Percentiles rank a stretch among this genome's conserved stretches.
Evolutionary conservation across 1,140 invertebrate species (phyloP).

Genomic region (Penaeus japonicus): DNA sequence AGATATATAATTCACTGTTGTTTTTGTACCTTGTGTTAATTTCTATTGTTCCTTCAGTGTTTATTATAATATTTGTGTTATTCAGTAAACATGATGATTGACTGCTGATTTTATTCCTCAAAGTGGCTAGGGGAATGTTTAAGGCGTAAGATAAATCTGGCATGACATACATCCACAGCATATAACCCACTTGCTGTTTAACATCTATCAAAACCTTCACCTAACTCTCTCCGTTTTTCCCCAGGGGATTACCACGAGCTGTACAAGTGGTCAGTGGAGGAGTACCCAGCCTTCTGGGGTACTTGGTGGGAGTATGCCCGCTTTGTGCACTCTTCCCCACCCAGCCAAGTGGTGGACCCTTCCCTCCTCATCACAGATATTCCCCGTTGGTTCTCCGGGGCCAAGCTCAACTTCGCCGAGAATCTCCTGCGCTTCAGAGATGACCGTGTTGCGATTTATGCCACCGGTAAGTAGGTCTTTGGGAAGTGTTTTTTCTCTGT

Average conservation of each 20-base stretch:
- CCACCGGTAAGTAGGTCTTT: conserved; percentile 50
- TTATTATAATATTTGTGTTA: too few species aligned
- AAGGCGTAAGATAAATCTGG: too few species aligned
- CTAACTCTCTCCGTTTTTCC: not conserved
- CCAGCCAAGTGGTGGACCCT: conserved; percentile 32
- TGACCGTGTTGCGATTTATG: conserved; percentile 54
- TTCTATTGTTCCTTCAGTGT: too few species aligned
- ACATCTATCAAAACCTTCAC: not conserved
- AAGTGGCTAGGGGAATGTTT: too few species aligned
- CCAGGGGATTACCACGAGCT: conserved; percentile 57
- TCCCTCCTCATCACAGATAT: conserved; percentile 53
- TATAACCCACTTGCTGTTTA: not conserved
- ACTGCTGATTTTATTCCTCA: too few species aligned
- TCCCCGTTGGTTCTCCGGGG: conserved; percentile 61
- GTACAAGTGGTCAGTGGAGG: conserved; percentile 57
- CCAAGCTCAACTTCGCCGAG: conserved; percentile 61
- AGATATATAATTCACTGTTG: too few species aligned
- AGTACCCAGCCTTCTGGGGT: conserved; percentile 56
- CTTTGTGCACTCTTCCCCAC: conserved; percentile 25
- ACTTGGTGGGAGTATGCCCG: conserved; percentile 52
- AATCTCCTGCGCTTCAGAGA: conserved; percentile 60
- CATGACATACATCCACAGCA: too few species aligned
- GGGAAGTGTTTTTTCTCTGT: too few species aligned
- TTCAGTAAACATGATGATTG: too few species aligned
- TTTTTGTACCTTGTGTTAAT: too few species aligned